Percentiles rank a stretch among this genome's conserved stretches.
phyloP scores from a whole-genome alignment of 2,888 invertebrate species.

The Cosmia pyralina region DNA sequence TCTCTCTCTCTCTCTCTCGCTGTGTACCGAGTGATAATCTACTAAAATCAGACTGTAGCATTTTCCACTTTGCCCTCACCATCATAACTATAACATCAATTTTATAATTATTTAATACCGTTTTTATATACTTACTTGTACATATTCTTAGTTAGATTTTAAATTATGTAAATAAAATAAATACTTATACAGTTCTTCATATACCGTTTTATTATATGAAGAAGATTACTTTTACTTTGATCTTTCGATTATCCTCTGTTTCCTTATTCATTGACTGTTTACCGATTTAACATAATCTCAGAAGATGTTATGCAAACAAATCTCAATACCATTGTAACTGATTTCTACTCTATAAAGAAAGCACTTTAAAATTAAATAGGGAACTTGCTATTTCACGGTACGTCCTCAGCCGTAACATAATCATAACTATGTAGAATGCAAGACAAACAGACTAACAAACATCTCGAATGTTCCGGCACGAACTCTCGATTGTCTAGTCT shows the following conservation, averaged over 20 bases:
- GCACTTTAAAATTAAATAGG: not conserved
- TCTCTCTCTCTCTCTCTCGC: not conserved
- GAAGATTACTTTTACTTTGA: too few species aligned
- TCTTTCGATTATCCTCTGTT: not conserved
- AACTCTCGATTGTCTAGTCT: conserved; percentile 7
- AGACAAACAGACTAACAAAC: conserved; percentile 6
- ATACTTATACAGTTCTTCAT: too few species aligned
- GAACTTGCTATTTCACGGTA: too few species aligned
- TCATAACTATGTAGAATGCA: not conserved
- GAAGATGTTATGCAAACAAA: not conserved
- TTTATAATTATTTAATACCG: not conserved
- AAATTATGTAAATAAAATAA: too few species aligned
- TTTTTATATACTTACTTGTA: too few species aligned
- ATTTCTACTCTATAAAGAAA: not conserved
- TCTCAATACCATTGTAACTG: too few species aligned
- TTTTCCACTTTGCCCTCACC: not conserved
- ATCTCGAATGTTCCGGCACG: conserved; percentile 11
- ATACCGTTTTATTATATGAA: too few species aligned
- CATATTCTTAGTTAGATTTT: too few species aligned
- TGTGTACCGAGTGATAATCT: not conserved
- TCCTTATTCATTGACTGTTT: not conserved
- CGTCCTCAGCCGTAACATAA: not conserved
- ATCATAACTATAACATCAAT: not conserved
- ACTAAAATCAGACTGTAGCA: not conserved
- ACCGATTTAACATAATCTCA: not conserved